Conservation (phyloP, 2,113 vertebrate species). For the Meleagris gallopavo region DNA sequence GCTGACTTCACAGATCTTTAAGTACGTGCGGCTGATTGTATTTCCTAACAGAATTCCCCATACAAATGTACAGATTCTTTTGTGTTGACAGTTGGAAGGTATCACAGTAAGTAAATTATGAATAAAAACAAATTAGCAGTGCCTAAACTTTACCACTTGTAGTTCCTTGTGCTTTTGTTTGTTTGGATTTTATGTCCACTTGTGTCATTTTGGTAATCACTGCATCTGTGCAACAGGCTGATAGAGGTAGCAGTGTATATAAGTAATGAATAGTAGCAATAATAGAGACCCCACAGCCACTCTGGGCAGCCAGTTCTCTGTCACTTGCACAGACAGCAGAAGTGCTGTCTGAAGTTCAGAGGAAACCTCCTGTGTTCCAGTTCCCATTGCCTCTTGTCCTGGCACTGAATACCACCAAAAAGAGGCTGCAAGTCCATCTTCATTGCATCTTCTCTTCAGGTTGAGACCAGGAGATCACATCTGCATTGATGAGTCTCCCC, state of each 20-base stretch:
- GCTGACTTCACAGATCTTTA: slow-evolving; percentile 46
- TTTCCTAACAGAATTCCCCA: neutral
- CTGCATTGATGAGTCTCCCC: neutral
- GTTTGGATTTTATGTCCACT: neutral
- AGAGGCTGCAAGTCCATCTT: neutral
- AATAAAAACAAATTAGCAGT: neutral
- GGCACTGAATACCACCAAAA: too few species aligned
- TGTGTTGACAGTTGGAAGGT: neutral
- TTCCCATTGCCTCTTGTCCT: too few species aligned
- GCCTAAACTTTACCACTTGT: neutral
- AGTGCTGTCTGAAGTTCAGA: too few species aligned
- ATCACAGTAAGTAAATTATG: neutral
- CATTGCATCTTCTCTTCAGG: neutral
- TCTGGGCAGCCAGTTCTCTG: too few species aligned
- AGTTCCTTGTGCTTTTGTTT: neutral
- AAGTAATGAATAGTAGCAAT: neutral
- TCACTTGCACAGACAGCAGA: too few species aligned
- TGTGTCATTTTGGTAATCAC: neutral
- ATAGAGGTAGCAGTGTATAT: neutral
- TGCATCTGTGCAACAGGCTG: neutral
- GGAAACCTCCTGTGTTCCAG: too few species aligned
- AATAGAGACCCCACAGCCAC: too few species aligned
- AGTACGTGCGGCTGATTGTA: slow-evolving; percentile 30
- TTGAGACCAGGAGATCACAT: neutral
- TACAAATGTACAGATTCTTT: slow-evolving; percentile 5